Base-by-base conservation (phyloP, 2,113 vertebrate species). In the Lamprologus speciosus region DNA sequence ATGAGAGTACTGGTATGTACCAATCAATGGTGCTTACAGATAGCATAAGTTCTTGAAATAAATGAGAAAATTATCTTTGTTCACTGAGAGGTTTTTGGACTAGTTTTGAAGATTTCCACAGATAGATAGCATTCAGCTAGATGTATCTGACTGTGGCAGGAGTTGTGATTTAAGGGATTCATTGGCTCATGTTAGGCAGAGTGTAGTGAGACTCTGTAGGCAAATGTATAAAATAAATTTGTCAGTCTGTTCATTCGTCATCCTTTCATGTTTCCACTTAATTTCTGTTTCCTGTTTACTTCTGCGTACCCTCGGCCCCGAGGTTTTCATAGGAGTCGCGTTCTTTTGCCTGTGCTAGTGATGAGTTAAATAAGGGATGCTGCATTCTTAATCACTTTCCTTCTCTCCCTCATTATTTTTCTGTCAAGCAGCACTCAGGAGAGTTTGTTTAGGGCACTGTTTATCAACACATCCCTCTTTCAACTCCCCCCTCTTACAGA, bases 361-460 rank as follows among this genome's bases (percentile, higher is more conserved):
- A 85, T 87, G 83, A 87, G 83, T 88, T 91, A 40, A 89, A 91
- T 85, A 92, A 80, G 40, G 42, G 80, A 87, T 84, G 85, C 86
- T 90, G 65, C 73, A 60, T 88, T 89, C 79, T 89, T 90, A 87
- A 92, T 95, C 84, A 73, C 58, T 75, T 83, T 54, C 42, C 63
- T 60, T 91, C 91, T 92, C 51, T 79, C 70, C 58, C 83, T 93
- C 82, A 88, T 95, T 90, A 93, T 94, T 85, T 91, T 83, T 82
- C 84, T 82, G 90, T 86, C 91, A 86, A 91, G 83, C 85, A 21
- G 82, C 91, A 85, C 87, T 93, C 83, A 83, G 89, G 80, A 42
- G 85, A 85, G 78, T 92, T 93, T 92, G 85, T 91, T 89, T 82
- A 60, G 70, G 87, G 31, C 11, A n/a, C 82, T 92, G 26, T 92